phyloP scores from a whole-genome alignment of 2,888 invertebrate species.

The Drosophila anomalipes region DNA sequence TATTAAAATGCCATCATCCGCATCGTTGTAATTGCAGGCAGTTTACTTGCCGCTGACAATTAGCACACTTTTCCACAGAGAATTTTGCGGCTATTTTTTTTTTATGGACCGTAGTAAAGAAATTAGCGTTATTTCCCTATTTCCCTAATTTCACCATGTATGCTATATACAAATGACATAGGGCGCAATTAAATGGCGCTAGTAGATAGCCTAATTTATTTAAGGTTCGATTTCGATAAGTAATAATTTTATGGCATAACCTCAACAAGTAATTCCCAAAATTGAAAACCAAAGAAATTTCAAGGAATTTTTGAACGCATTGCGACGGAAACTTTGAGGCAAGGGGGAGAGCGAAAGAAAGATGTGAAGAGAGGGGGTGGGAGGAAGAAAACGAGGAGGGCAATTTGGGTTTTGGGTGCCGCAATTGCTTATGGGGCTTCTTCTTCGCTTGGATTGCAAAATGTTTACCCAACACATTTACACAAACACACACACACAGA shows the following conservation, averaged over 20 bases:
- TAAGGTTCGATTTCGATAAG: background rate
- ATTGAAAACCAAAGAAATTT: slow-evolving; percentile 19
- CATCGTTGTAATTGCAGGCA: slow-evolving; percentile 18
- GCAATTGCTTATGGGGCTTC: slow-evolving; percentile 64
- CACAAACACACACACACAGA: slow-evolving; percentile 27
- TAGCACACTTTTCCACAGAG: slow-evolving; percentile 25
- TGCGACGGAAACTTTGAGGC: slow-evolving; percentile 45
- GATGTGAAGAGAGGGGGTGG: background rate
- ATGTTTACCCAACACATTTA: slow-evolving; percentile 62
- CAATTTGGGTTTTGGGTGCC: slow-evolving; percentile 11
- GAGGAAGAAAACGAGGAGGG: background rate
- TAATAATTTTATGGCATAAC: background rate
- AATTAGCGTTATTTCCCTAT: slow-evolving; percentile 28
- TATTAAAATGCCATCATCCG: slow-evolving; percentile 36
- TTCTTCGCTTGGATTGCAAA: slow-evolving; percentile 61
- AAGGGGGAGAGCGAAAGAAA: background rate
- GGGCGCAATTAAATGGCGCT: background rate
- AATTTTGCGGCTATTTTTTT: slow-evolving; percentile 23
- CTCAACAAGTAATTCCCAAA: slow-evolving; percentile 1
- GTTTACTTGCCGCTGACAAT: slow-evolving; percentile 36
- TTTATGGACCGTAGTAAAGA: slow-evolving; percentile 30
- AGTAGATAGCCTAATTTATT: background rate
- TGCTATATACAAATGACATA: background rate
- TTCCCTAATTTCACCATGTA: background rate
- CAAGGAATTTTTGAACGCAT: slow-evolving; percentile 48